phyloP scores from a whole-genome alignment of 2,888 invertebrate species.

The Temnothorax rugatulus region DNA sequence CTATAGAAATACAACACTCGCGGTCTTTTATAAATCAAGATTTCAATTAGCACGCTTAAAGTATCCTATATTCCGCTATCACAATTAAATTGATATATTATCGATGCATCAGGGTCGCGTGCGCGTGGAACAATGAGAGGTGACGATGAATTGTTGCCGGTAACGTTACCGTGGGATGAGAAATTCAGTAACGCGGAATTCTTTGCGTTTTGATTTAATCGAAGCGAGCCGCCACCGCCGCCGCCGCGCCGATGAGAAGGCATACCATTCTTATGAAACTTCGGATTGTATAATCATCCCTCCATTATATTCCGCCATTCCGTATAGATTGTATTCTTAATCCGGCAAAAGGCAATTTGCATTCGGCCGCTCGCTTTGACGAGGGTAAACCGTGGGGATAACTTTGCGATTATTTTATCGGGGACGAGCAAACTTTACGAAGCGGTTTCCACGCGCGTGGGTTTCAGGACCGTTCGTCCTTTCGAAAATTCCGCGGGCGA shows the following conservation, averaged over 20 bases:
- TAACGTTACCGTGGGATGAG: conserved; percentile 47
- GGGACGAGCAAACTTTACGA: neutral
- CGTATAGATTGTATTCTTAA: neutral
- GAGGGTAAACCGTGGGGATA: neutral
- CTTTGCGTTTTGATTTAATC: conserved; percentile 23
- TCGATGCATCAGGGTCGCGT: conserved; percentile 51
- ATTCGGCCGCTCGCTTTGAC: neutral
- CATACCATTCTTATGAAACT: conserved; percentile 18
- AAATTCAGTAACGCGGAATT: conserved; percentile 40
- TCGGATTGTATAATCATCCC: conserved; percentile 37
- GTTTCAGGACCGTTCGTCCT: neutral
- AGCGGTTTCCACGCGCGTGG: too few relatives aligned
- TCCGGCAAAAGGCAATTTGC: conserved; percentile 4
- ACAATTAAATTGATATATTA: conserved; percentile 51
- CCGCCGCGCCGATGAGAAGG: conserved; percentile 13
- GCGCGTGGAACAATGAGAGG: conserved; percentile 38
- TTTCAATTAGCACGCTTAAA: conserved; percentile 23
- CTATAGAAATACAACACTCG: neutral
- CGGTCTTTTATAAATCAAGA: neutral
- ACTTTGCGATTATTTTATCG: conserved; percentile 20
- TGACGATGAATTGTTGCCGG: conserved; percentile 30
- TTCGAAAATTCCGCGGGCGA: conserved; percentile 23
- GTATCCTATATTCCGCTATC: conserved; percentile 30
- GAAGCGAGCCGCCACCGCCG: neutral
- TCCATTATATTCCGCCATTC: neutral